These are phyloP conservation scores for Halictus rubicundus DNA, from an alignment of 1,140 invertebrate species.

Conservation along the genomic window DNA sequence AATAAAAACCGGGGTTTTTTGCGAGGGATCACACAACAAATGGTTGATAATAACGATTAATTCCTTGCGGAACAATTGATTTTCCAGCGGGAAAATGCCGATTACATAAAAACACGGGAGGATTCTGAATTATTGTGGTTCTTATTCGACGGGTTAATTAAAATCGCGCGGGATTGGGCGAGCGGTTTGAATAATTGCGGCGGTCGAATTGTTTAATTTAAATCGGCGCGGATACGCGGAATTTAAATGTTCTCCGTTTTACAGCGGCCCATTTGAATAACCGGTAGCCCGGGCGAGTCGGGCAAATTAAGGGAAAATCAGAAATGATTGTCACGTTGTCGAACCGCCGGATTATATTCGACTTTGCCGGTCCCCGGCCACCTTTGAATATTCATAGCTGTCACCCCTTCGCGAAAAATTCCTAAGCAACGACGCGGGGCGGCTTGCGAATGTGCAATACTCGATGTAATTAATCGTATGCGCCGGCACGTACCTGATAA, in stretches of 20 bases:
- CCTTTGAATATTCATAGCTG: conserved; percentile 69
- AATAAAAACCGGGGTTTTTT: no score
- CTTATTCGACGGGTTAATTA: conserved; percentile 26
- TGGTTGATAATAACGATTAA: no score
- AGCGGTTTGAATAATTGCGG: conserved; percentile 18
- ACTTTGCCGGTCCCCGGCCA: not conserved
- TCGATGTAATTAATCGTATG: conserved; percentile 73
- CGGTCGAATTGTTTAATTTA: conserved; percentile 37
- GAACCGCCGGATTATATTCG: conserved; percentile 39
- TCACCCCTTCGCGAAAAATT: conserved; percentile 41
- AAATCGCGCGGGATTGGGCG: not conserved
- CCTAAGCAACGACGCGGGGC: conserved; percentile 39
- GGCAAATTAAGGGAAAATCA: conserved; percentile 42
- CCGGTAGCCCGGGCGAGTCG: not conserved
- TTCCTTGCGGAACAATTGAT: no score
- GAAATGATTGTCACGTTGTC: conserved; percentile 47
- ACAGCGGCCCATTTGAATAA: conserved; percentile 28
- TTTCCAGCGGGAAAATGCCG: no score
- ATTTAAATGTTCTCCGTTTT: conserved; percentile 36
- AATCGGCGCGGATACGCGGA: conserved; percentile 20
- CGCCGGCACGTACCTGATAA: conserved; percentile 35
- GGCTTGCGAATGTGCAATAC: conserved; percentile 52
- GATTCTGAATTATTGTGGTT: conserved; percentile 26
- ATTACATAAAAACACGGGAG: no score
- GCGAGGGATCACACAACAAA: no score